Percentiles rank a stretch among this genome's conserved stretches.
These are phyloP conservation scores for Otolemur crassicaudatus DNA, from an alignment of 2,797 vertebrate species.

Conservation along the genomic window DNA sequence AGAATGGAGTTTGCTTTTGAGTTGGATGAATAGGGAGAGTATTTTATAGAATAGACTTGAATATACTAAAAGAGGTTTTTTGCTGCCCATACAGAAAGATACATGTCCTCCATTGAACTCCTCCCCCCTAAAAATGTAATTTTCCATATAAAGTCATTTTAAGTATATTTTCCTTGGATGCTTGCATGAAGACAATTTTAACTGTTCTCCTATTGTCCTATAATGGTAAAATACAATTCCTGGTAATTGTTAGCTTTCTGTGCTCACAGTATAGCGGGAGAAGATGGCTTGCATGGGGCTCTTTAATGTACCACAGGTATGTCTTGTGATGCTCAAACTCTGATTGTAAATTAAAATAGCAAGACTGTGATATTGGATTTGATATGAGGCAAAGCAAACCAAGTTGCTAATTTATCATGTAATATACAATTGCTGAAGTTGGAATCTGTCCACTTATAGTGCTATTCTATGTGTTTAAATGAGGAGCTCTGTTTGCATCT, in stretches of 20 bases:
- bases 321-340: conserved; percentile 77
- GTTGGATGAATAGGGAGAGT: conserved; percentile 84
- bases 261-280: conserved; percentile 72
- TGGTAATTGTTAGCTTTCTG: conserved; percentile 83
- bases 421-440: conserved; percentile 82
- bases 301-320: conserved; percentile 62
- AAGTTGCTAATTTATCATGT: conserved; percentile 86
- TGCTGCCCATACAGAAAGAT: conserved; percentile 76
- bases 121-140: conserved; percentile 59
- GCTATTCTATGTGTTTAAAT: conserved; percentile 86
- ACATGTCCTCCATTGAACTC: conserved; percentile 78
- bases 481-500: conserved; percentile 87
- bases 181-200: conserved; percentile 83
- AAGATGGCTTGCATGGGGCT: conserved; percentile 76
- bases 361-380: conserved; percentile 79
- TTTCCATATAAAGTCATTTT: conserved; percentile 83
- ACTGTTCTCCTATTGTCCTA: conserved; percentile 83
- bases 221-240: conserved; percentile 85
- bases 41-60: conserved; percentile 86
- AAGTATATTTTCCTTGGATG: conserved; percentile 79
- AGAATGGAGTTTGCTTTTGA: conserved; percentile 85
- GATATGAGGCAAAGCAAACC: conserved; percentile 84
- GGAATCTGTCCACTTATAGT: conserved; percentile 86
- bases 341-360: conserved; percentile 85
- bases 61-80: conserved; percentile 83